Evolutionary conservation across 2,888 invertebrate species (phyloP), one percentile per base, ranked within the genome.

Genomic region (Carpatolechia fugitivella): DNA sequence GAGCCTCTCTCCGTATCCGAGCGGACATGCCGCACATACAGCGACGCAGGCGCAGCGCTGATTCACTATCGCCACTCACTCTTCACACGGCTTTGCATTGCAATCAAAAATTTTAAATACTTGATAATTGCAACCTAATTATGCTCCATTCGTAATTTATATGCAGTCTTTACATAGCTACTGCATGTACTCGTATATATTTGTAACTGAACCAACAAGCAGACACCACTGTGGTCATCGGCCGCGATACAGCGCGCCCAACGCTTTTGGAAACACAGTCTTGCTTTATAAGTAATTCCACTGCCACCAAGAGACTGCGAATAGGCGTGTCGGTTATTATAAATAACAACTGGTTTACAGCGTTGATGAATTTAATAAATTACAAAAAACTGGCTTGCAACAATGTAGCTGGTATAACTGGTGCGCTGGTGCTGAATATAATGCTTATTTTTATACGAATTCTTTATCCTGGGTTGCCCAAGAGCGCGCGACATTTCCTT

Each of bases 11-110:
- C 66, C 56, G 68, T 63, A 68, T 78, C 80, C 80, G 77, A 72
- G 57, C 81, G 78, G 82, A 78, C 74, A 70, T 79, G 72, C 77
- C 74, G 57, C 53, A 63, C 70, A 72, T 78, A 64, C 64, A 67
- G 58, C 63, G 62, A n/a, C 13, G 29, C 24, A 10, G 10, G 10
- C 11, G n/a, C 33, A 8, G 2, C 10, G 11, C n/a, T 49, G 35
- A 47, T 18, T 47, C 47, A 30, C 16, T 47, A n/a, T 38, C 16
- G 13, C 4, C 13, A 31, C 16, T 30, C 6, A 14, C 38, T 30
- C 30, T 31, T 31, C 30, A 30, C 10, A 47, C 8, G 5, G 11
- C 40, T 18, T 10, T 18, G 40, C 18, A 41, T 16, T 41, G 8
- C 40, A 41, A 4, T 20, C 38, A 16, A 38, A 10, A 16, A 1